phyloP scores from a whole-genome alignment of 1,140 invertebrate genomes.

The Trachelipus rathkii region DNA sequence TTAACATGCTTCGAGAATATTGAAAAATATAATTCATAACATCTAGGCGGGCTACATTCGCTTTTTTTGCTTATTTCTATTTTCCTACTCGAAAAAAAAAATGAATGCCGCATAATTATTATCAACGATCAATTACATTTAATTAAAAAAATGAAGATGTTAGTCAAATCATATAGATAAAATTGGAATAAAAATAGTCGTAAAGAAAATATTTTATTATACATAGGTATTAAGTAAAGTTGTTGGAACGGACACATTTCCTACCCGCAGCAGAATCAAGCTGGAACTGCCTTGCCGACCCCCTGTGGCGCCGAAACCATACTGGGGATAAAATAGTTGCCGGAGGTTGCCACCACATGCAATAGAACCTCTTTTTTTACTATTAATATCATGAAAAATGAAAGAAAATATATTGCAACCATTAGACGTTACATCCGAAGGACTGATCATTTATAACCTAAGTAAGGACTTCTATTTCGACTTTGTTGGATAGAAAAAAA shows the following conservation, averaged over 20 bases:
- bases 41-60: too few relatives aligned
- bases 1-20: too few relatives aligned
- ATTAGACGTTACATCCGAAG: not conserved
- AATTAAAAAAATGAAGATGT: too few relatives aligned
- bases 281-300: conserved; percentile 5
- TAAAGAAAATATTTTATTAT: too few relatives aligned
- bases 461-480: not conserved
- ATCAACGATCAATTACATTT: not conserved
- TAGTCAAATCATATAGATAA: too few relatives aligned
- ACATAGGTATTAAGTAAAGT: not conserved
- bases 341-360: not conserved
- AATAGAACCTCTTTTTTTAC: not conserved
- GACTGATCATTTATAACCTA: not conserved
- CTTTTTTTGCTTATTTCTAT: too few relatives aligned
- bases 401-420: not conserved
- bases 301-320: conserved; percentile 6
- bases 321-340: not conserved
- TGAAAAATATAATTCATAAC: too few relatives aligned
- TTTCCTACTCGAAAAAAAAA: too few relatives aligned
- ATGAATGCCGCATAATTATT: not conserved
- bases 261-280: not conserved
- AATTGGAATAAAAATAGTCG: too few relatives aligned
- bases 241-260: not conserved
- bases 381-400: not conserved
- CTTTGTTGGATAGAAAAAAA: not conserved